Evolutionary conservation across 1,140 invertebrate species (phyloP).

Genomic region (Camponotus vicinus): DNA sequence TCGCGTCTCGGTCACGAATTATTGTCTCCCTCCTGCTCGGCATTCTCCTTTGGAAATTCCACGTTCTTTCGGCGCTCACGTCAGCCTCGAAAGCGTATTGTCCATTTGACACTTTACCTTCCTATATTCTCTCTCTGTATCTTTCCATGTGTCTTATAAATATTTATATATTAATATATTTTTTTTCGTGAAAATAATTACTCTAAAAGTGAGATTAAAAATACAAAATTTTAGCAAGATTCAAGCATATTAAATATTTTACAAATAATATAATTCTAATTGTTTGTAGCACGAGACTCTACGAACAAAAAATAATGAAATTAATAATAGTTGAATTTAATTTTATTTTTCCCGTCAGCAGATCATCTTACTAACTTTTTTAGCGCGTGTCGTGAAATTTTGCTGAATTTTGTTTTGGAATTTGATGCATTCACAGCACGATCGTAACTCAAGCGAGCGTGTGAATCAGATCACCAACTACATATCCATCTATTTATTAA

Average conservation of each 20-base stretch:
- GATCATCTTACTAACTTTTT: slow-evolving; percentile 5
- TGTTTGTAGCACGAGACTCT: neutral
- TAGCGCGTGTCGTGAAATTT: slow-evolving; percentile 25
- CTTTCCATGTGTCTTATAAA: neutral
- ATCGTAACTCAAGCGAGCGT: slow-evolving; percentile 26
- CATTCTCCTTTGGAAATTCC: slow-evolving; percentile 58
- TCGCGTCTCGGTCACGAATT: slow-evolving; percentile 34
- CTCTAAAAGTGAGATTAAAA: neutral
- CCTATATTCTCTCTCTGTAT: neutral
- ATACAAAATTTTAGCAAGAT: neutral
- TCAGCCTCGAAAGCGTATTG: slow-evolving; percentile 40
- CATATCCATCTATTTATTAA: slow-evolving; percentile 43
- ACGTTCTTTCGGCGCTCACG: slow-evolving; percentile 52
- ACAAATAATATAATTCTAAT: neutral
- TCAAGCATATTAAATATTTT: neutral
- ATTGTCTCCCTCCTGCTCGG: neutral
- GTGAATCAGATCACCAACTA: neutral
- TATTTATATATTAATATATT: neutral
- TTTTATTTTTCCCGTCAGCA: slow-evolving; percentile 13
- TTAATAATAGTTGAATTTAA: neutral
- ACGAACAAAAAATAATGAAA: neutral
- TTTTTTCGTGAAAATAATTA: neutral
- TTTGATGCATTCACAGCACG: neutral
- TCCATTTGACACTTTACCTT: slow-evolving; percentile 9
- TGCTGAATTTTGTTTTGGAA: neutral